These are phyloP conservation scores for Eucidaris tribuloides DNA, from an alignment of 35 echinoderm and acorn worm genomes.

Conservation along the genomic window DNA sequence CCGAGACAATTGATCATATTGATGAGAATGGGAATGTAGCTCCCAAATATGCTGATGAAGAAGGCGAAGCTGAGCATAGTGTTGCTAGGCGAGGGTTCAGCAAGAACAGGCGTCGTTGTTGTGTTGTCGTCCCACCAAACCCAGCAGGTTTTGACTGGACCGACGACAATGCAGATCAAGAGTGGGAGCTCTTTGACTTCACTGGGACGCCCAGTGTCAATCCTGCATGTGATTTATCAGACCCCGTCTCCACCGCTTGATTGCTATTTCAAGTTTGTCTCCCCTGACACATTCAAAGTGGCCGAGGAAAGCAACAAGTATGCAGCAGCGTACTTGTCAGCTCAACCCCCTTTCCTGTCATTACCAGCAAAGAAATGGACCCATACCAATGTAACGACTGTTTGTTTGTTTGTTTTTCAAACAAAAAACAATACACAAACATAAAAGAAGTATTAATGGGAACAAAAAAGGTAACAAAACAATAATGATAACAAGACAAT, in stretches of 20 bases:
- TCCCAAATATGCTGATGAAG: not conserved
- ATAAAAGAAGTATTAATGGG: too few species aligned
- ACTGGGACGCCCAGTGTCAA: not conserved
- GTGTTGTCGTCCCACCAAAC: not conserved
- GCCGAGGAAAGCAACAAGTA: slow-evolving; percentile 26
- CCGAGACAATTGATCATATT: too few species aligned
- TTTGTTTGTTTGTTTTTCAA: too few species aligned
- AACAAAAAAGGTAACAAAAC: too few species aligned
- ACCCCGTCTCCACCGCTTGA: not conserved
- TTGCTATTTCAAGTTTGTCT: not conserved
- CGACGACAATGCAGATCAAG: not conserved
- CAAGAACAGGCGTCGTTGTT: too few species aligned
- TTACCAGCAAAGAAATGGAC: not conserved
- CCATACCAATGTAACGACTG: not conserved
- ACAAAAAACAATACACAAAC: too few species aligned
- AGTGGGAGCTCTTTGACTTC: not conserved
- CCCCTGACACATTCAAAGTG: not conserved
- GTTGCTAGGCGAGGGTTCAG: too few species aligned
- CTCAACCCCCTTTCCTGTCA: not conserved
- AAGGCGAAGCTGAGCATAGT: too few species aligned
- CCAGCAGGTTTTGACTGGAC: not conserved
- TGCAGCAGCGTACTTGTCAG: not conserved
- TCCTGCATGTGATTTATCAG: not conserved
- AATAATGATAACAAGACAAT: too few species aligned
- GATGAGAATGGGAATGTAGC: not conserved